A percentile compares a stretch with the other conserved stretches of the same genome.
phyloP scores from a whole-genome alignment of 2,888 invertebrate species.

The Andricus quercusramuli region DNA sequence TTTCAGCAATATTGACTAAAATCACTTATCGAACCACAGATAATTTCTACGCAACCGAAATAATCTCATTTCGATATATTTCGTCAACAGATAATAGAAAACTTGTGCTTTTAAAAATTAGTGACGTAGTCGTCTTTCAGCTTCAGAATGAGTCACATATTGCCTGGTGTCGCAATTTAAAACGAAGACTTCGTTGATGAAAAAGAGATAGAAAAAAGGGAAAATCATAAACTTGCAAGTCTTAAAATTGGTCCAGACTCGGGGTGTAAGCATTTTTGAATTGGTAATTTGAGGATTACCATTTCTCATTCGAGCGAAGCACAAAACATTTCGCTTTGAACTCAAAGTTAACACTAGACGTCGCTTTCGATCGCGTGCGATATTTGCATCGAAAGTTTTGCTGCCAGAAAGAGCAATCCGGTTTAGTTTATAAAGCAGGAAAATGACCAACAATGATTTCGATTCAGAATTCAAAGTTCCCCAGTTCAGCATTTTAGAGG shows the following conservation, averaged over 20 bases:
- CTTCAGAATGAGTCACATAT: neutral
- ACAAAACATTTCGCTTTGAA: slow-evolving; percentile 41
- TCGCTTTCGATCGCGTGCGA: slow-evolving; percentile 63
- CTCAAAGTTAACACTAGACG: slow-evolving; percentile 52
- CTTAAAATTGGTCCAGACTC: slow-evolving; percentile 16
- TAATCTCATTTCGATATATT: neutral
- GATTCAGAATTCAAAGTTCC: neutral
- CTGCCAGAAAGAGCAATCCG: slow-evolving; percentile 46
- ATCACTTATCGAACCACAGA: neutral
- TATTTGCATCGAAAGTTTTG: slow-evolving; percentile 67
- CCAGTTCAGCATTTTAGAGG: neutral
- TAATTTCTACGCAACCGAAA: neutral
- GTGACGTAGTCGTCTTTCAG: neutral
- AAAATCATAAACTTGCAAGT: slow-evolving; percentile 13
- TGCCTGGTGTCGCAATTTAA: neutral
- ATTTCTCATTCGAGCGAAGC: slow-evolving; percentile 46
- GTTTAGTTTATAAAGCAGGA: slow-evolving; percentile 26
- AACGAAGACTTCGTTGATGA: neutral
- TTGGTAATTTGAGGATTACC: slow-evolving; percentile 59
- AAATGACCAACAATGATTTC: neutral
- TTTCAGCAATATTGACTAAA: neutral
- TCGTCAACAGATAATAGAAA: neutral
- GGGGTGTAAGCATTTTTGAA: slow-evolving; percentile 58
- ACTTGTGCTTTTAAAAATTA: neutral
- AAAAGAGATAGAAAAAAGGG: neutral